Evolutionary conservation across 2,888 invertebrate species (phyloP).

Genomic region (Temnothorax ravouxi): DNA sequence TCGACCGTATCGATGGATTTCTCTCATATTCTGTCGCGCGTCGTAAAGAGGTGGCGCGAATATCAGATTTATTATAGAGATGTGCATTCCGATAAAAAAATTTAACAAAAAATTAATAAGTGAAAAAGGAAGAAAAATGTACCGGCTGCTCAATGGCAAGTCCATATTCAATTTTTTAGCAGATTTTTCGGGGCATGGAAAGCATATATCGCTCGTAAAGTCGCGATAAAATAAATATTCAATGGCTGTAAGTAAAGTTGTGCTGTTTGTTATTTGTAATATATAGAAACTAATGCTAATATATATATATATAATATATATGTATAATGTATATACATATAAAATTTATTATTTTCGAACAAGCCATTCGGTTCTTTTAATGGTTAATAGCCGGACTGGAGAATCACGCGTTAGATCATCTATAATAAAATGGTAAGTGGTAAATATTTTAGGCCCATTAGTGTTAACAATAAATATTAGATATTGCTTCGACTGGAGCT

Average conservation of each 20-base stretch:
- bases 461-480: not conserved
- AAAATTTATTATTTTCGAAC: constrained; percentile 15
- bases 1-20: constrained; percentile 59
- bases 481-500: not conserved
- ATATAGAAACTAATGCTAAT: not conserved
- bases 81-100: constrained; percentile 24
- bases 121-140: not conserved
- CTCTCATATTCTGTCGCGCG: constrained; percentile 51
- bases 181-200: constrained; percentile 22
- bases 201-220: constrained; percentile 32
- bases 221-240: constrained; percentile 42
- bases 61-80: constrained; percentile 56
- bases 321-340: too few relatives aligned
- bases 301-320: too few relatives aligned
- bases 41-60: constrained; percentile 42
- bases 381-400: not conserved
- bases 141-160: constrained; percentile 16
- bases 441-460: constrained; percentile 23
- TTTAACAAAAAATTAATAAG: not conserved
- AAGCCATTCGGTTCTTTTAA: constrained; percentile 8
- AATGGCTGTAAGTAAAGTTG: constrained; percentile 1
- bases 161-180: constrained; percentile 25
- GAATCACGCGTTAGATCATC: not conserved
- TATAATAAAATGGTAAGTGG: constrained; percentile 4
- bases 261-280: constrained; percentile 30